Evolutionary conservation across 2,113 vertebrate species (phyloP).

Genomic region (Lycocorax pyrrhopterus): DNA sequence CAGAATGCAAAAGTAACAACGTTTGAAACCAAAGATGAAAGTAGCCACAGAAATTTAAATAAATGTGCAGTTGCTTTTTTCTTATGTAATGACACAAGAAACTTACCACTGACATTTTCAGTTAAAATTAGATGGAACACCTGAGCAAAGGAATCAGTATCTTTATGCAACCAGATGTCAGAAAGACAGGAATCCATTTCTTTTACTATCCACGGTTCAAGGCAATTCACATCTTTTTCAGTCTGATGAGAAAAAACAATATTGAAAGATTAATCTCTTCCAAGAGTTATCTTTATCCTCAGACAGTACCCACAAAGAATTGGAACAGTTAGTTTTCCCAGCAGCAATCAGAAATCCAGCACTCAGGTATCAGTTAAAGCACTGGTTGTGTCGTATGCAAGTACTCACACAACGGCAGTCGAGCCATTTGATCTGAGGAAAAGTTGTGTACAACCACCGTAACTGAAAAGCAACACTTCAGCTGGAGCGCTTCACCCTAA

Average conservation of each 20-base stretch:
- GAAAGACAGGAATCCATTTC: conserved; percentile 94
- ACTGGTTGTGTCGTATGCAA: neutral
- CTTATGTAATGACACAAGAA: neutral
- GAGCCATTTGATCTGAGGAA: neutral
- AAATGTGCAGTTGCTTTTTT: neutral
- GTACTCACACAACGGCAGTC: neutral
- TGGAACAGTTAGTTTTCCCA: neutral
- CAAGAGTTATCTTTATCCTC: neutral
- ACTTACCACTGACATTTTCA: conserved; percentile 87
- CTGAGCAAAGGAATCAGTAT: conserved; percentile 83
- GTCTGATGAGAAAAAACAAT: conserved; percentile 59
- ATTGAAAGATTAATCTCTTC: neutral
- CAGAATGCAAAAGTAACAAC: neutral
- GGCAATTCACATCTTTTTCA: conserved; percentile 76
- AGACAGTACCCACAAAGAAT: neutral
- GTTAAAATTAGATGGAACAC: conserved; percentile 91
- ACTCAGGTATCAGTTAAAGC: neutral
- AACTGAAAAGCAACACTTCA: neutral
- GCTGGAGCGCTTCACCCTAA: neutral
- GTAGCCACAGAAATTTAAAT: neutral
- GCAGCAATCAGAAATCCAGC: neutral
- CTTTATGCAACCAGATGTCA: conserved; percentile 84
- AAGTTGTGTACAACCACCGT: neutral
- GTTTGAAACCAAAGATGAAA: neutral
- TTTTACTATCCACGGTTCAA: conserved; percentile 86